Conservation (phyloP, 1,140 invertebrate species). For the Pogonomyrmex barbatus region DNA sequence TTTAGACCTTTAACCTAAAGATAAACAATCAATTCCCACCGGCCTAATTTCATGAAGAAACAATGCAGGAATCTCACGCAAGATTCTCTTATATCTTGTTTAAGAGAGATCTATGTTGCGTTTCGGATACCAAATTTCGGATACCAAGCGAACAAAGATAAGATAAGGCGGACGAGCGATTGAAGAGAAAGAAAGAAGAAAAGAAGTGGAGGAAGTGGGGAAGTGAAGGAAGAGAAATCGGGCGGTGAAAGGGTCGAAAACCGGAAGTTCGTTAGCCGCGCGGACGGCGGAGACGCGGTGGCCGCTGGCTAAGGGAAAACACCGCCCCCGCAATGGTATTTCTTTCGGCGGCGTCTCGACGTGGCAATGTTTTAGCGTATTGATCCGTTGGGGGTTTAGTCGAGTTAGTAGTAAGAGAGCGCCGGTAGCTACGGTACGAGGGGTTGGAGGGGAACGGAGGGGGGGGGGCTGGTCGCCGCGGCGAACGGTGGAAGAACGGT, state of each 20-base stretch:
- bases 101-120: constrained; percentile 42
- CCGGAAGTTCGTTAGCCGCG: constrained; percentile 55
- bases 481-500: constrained; percentile 65
- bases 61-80: constrained; percentile 33
- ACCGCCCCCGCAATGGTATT: constrained; percentile 64
- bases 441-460: constrained; percentile 76
- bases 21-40: constrained; percentile 41
- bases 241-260: constrained; percentile 14
- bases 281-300: constrained; percentile 12
- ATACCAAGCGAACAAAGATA: constrained; percentile 30
- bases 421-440: constrained; percentile 43
- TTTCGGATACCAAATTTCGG: constrained; percentile 60
- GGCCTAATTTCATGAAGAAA: background rate
- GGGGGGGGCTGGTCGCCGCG: constrained; percentile 67
- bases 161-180: constrained; percentile 3
- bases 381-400: constrained; percentile 84
- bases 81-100: constrained; percentile 31
- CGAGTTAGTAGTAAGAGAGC: constrained; percentile 72
- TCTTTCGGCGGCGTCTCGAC: constrained; percentile 81
- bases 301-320: constrained; percentile 58
- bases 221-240: background rate
- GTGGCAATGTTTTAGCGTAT: constrained; percentile 86
- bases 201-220: no score
- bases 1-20: background rate
- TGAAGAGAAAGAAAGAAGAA: background rate